phyloP scores from a whole-genome alignment of 2,113 vertebrate species.

The Climacteris rufus region DNA sequence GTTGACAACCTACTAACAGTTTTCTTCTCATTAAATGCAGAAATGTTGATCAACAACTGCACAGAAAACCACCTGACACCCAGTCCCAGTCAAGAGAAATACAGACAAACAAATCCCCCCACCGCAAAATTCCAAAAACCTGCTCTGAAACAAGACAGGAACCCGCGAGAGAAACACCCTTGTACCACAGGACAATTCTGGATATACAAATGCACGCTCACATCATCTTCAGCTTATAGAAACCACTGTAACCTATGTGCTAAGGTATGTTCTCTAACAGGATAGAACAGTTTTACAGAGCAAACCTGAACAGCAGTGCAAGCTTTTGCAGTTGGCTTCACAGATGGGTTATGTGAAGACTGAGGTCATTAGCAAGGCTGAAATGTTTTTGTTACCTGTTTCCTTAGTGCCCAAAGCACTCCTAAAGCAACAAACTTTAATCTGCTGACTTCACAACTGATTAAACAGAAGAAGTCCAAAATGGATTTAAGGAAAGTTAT shows the following conservation, averaged over 20 bases:
- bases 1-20: not conserved
- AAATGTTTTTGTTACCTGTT: not conserved
- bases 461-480: not conserved
- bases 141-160: not conserved
- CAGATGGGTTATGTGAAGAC: not conserved
- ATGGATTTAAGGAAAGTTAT: not conserved
- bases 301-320: not conserved
- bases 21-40: not conserved
- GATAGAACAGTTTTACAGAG: not conserved
- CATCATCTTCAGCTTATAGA: not conserved
- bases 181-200: rapidly evolving
- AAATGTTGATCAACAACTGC: not conserved
- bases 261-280: not conserved
- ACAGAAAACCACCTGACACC: not conserved
- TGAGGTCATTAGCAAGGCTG: not conserved
- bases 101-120: not conserved
- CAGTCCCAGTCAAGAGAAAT: not conserved
- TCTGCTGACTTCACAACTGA: not conserved
- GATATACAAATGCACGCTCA: not conserved
- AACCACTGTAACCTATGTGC: not conserved
- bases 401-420: not conserved
- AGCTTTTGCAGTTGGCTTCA: not conserved
- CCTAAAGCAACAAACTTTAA: not conserved
- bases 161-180: not conserved
- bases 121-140: not conserved